Evolutionary conservation across 2,797 vertebrate genomes (phyloP).

Genomic region (Lepus townsendii): DNA sequence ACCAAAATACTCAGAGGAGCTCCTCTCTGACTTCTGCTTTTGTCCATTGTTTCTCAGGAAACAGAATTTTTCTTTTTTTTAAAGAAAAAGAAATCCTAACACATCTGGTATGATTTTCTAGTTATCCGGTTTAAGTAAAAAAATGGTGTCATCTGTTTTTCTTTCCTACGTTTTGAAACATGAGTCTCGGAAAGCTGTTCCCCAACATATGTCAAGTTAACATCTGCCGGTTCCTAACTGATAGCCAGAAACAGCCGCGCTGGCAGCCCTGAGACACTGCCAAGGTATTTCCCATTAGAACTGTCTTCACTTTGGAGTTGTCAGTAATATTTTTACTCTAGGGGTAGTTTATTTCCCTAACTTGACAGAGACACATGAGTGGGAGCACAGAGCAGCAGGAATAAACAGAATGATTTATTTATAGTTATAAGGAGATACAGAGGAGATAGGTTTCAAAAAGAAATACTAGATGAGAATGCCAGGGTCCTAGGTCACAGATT

Average conservation of each 20-base stretch:
- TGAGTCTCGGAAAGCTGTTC: slow-evolving; percentile 71
- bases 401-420: slow-evolving; percentile 18
- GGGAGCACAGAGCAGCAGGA: slow-evolving; percentile 33
- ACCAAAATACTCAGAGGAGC: neutral
- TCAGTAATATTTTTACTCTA: slow-evolving; percentile 67
- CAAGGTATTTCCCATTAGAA: slow-evolving; percentile 55
- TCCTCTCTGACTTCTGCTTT: slow-evolving; percentile 17
- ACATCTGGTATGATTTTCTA: slow-evolving; percentile 81
- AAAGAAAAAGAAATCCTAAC: slow-evolving; percentile 71
- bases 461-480: neutral
- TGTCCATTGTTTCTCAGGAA: slow-evolving; percentile 55
- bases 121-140: slow-evolving; percentile 66
- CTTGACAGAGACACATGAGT: slow-evolving; percentile 12
- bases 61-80: slow-evolving; percentile 46
- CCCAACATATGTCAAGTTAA: slow-evolving; percentile 76
- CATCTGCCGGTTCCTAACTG: slow-evolving; percentile 72
- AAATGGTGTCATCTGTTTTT: slow-evolving; percentile 77
- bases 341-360: slow-evolving; percentile 34
- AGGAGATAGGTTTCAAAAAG: neutral
- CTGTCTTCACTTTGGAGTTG: slow-evolving; percentile 63
- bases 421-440: neutral
- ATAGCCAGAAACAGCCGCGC: slow-evolving; percentile 14
- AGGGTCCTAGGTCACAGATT: neutral
- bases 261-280: neutral
- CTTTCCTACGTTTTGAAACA: slow-evolving; percentile 74